phyloP scores from a whole-genome alignment of 30 jellyfish, hydroid and myxozoan genomes.

The Mastigias papua region DNA sequence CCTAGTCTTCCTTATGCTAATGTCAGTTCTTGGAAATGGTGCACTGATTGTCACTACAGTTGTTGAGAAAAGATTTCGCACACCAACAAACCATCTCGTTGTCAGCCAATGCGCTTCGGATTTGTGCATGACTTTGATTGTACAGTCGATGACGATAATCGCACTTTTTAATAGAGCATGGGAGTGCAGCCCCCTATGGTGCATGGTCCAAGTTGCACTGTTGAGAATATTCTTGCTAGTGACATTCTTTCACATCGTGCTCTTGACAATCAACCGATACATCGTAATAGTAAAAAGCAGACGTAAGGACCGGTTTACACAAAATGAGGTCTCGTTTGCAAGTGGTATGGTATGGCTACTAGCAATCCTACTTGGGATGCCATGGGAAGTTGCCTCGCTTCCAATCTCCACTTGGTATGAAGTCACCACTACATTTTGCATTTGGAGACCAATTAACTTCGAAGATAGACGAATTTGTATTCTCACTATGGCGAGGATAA shows the following conservation, averaged over 20 bases:
- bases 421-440: constrained; percentile 58
- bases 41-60: constrained; percentile 53
- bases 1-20: constrained; percentile 35
- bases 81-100: constrained; percentile 67
- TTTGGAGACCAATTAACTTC: constrained; percentile 1
- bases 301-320: constrained; percentile 34
- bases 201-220: constrained; percentile 46
- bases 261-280: constrained; percentile 67
- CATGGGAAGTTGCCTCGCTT: constrained; percentile 57
- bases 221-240: constrained; percentile 30
- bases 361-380: constrained; percentile 18
- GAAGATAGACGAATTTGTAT: not conserved
- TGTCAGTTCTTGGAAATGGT: constrained; percentile 67
- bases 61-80: constrained; percentile 58
- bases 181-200: constrained; percentile 30
- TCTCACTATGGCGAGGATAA: constrained; percentile 5
- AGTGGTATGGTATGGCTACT: constrained; percentile 47
- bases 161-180: constrained; percentile 39
- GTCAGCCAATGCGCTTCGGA: constrained; percentile 74
- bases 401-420: constrained; percentile 50
- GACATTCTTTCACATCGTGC: constrained; percentile 50
- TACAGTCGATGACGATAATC: constrained; percentile 21
- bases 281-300: constrained; percentile 61
- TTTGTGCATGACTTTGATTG: constrained; percentile 49
- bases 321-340: not conserved